Conservation (phyloP, 2,797 vertebrate genomes). For the Chromobotia macracanthus region DNA sequence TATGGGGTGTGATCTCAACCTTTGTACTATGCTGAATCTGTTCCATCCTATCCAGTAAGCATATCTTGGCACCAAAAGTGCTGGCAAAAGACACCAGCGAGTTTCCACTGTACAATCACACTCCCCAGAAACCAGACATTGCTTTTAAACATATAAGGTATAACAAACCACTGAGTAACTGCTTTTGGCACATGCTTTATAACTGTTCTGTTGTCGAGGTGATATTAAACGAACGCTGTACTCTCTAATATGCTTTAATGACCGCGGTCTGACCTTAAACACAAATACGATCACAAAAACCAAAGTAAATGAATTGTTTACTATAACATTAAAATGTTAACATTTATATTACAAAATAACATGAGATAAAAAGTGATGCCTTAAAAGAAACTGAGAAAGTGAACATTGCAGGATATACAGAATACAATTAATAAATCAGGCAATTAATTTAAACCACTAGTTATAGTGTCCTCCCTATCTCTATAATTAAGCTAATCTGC, state of each 20-base stretch:
- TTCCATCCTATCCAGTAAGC: conserved; percentile 68
- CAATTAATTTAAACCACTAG: not conserved
- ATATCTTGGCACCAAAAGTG: conserved; percentile 60
- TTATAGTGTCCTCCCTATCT: not conserved
- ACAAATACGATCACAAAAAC: not conserved
- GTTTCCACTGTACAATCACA: conserved; percentile 37
- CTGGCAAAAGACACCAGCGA: conserved; percentile 64
- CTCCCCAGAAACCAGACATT: conserved; percentile 3
- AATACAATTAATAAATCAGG: not conserved
- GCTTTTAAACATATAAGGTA: conserved; percentile 39
- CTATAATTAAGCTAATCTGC: conserved; percentile 15
- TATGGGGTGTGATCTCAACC: conserved; percentile 62
- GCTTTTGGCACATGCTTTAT: not conserved
- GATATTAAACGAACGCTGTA: not conserved
- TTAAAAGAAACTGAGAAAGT: not conserved
- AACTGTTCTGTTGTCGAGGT: not conserved
- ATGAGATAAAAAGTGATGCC: too few relatives aligned
- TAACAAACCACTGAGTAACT: conserved; percentile 13
- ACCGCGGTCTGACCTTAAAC: not conserved
- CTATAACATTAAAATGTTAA: too few relatives aligned
- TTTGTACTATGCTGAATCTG: conserved; percentile 66
- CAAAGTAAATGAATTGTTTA: too few relatives aligned
- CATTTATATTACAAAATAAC: too few relatives aligned
- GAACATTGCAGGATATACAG: not conserved
- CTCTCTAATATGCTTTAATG: not conserved